Base-by-base conservation (phyloP, 1,140 invertebrate genomes). In the Pygmarrhopalites habei region DNA sequence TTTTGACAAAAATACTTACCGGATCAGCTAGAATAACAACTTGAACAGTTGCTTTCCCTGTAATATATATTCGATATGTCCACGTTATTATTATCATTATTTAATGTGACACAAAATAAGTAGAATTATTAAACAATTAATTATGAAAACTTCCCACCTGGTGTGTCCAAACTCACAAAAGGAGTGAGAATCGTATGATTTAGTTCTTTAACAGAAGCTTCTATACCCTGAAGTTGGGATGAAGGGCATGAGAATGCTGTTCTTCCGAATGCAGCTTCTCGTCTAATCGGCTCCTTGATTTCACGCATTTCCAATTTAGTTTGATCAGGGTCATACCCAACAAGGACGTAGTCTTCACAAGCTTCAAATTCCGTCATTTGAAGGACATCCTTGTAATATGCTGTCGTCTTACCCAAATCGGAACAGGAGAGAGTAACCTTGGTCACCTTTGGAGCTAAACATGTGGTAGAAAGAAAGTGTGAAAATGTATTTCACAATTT, bases 11-110 rank as follows among this genome's bases (percentile, higher is more conserved):
- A n/a, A n/a, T 57, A 75, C 75, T 78, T 77, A 86, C 83, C 1
- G 95, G 95, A 81, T 98, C 95, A 29, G 89, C 89, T 7, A 98
- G 78, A 72, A 99, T 98, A 23, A 98, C 89, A 28, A 99, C 96
- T 64, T 88, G 81, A 0, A 98, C 95, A 10, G 90, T 90, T 1
- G 92, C 92, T 78, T 99, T 99, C 51, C 92, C 95, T n/a, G n/a
- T n/a, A n/a, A n/a, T n/a, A n/a, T n/a, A n/a, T n/a, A n/a, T n/a
- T n/a, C n/a, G n/a, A n/a, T n/a, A n/a, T n/a, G n/a, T n/a, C n/a
- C n/a, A n/a, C n/a, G n/a, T n/a, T n/a, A n/a, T n/a, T n/a, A n/a
- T n/a, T n/a, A n/a, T n/a, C n/a, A n/a, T n/a, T n/a, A n/a, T n/a
- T n/a, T n/a, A n/a, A n/a, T n/a, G n/a, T n/a, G n/a, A n/a, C n/a